Percentiles rank a stretch among this genome's conserved stretches.
These are phyloP conservation scores for Phragmatobia fuliginosa DNA, from an alignment of 2,888 invertebrate genomes.

Conservation along the genomic window DNA sequence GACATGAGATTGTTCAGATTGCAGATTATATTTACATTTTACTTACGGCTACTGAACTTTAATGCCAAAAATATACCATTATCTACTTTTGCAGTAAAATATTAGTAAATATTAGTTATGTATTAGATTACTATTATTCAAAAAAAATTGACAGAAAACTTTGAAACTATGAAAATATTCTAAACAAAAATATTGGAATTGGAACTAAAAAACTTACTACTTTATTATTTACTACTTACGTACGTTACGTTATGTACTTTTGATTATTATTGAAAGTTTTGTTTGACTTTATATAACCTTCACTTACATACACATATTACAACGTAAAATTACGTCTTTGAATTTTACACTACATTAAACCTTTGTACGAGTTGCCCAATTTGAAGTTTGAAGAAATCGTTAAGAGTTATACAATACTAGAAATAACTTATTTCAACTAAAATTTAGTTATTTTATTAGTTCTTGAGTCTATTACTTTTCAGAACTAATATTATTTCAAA, in stretches of 20 bases:
- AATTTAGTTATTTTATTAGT: constrained; percentile 16
- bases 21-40: constrained; percentile 23
- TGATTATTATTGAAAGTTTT: no score
- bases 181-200: no score
- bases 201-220: no score
- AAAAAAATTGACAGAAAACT: no score
- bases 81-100: no score
- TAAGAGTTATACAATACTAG: constrained; percentile 20
- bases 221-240: no score
- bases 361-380: neutral
- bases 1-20: neutral
- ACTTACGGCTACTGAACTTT: no score
- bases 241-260: no score
- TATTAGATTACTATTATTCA: no score
- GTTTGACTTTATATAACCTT: neutral
- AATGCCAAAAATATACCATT: no score
- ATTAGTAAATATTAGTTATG: no score
- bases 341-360: neutral
- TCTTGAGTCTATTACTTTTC: constrained; percentile 4
- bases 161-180: no score
- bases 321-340: neutral
- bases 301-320: neutral
- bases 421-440: constrained; percentile 26
- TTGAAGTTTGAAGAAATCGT: constrained; percentile 7
- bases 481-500: neutral